Conservation (phyloP, 1,140 invertebrate genomes). For the Drosophila arawakana region DNA sequence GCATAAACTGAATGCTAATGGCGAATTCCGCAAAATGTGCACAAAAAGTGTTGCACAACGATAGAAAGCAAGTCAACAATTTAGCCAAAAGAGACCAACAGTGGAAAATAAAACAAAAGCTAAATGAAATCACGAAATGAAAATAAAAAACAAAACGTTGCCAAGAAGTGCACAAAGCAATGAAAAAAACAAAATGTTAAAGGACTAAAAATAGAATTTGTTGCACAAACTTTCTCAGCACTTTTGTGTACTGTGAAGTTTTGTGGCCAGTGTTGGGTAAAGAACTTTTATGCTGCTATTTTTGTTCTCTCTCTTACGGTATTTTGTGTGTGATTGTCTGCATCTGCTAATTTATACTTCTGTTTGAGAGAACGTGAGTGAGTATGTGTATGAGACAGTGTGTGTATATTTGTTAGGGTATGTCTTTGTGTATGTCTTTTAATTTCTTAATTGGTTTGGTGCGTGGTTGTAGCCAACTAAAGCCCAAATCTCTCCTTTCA, state of each 20-base stretch:
- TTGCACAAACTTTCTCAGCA: constrained; percentile 70
- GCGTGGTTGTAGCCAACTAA: constrained; percentile 39
- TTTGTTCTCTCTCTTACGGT: background rate
- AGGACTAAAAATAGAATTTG: constrained; percentile 55
- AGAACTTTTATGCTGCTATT: constrained; percentile 48
- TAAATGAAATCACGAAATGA: constrained; percentile 38
- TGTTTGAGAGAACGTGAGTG: constrained; percentile 20
- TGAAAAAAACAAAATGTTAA: constrained; percentile 17
- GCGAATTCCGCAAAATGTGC: constrained; percentile 52
- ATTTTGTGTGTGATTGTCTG: constrained; percentile 37
- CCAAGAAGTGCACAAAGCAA: constrained; percentile 14
- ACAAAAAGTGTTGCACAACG: constrained; percentile 35
- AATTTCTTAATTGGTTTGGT: constrained; percentile 80
- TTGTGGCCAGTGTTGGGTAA: constrained; percentile 72
- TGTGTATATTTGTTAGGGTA: constrained; percentile 23
- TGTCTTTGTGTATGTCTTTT: constrained; percentile 76
- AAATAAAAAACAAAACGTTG: constrained; percentile 9
- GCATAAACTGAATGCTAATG: constrained; percentile 57
- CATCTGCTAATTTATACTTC: constrained; percentile 65
- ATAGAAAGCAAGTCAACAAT: constrained; percentile 16
- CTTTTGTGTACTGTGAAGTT: constrained; percentile 61
- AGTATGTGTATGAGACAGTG: constrained; percentile 30
- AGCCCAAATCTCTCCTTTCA: constrained; percentile 28
- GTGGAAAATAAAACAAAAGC: constrained; percentile 24
- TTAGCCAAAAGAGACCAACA: constrained; percentile 11